Evolutionary conservation across 2,888 invertebrate genomes (phyloP).

Genomic region (Anaspis maculata): DNA sequence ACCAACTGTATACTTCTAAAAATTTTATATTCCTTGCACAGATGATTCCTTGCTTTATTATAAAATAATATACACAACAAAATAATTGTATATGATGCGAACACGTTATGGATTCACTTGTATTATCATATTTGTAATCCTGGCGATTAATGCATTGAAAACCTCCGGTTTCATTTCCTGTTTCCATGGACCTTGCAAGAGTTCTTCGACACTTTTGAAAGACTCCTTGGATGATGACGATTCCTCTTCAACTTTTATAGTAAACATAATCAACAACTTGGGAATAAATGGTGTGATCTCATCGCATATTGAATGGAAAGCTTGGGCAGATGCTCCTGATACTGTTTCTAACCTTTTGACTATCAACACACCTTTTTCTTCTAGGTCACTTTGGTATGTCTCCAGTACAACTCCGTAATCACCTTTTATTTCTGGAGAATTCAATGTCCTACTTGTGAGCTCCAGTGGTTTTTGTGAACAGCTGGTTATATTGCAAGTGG

Average conservation of each 20-base stretch:
- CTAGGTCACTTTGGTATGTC: conserved; percentile 23
- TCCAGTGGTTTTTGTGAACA: conserved; percentile 21
- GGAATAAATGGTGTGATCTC: conserved; percentile 42
- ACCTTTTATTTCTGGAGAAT: conserved; percentile 21
- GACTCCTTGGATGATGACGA: conserved; percentile 20
- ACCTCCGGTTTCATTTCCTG: conserved; percentile 38
- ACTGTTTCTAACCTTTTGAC: conserved; percentile 36
- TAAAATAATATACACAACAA: too few relatives aligned
- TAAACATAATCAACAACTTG: conserved; percentile 41
- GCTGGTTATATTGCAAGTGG: conserved; percentile 23
- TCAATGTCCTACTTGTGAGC: conserved; percentile 29
- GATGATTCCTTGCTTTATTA: too few relatives aligned
- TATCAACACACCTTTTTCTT: conserved; percentile 31
- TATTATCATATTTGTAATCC: conserved; percentile 41
- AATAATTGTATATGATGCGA: too few relatives aligned
- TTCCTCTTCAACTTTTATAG: conserved; percentile 32
- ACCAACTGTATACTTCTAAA: too few relatives aligned
- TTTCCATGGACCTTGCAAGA: conserved; percentile 35
- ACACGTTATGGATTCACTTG: too few relatives aligned
- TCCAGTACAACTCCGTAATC: conserved; percentile 33
- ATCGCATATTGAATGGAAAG: conserved; percentile 52
- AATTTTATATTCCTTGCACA: too few relatives aligned
- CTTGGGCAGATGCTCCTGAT: conserved; percentile 39
- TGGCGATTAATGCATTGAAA: conserved; percentile 42
- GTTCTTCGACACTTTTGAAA: conserved; percentile 31